A percentile compares a stretch with the other conserved stretches of the same genome.
Conservation (phyloP, 2,888 invertebrate genomes). For the Seira musarum region DNA sequence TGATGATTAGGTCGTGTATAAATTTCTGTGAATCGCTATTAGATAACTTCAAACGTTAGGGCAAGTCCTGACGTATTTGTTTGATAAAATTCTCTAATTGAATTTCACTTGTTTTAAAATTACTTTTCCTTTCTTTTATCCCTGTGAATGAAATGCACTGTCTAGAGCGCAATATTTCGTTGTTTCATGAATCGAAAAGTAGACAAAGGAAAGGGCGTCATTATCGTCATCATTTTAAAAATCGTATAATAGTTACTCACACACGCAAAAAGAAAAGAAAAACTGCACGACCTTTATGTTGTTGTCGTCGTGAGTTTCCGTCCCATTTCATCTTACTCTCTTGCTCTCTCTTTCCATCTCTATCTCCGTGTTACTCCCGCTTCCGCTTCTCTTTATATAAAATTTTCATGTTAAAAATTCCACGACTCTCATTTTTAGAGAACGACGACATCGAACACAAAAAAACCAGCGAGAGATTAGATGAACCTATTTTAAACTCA, state of each 20-base stretch:
- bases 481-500: constrained; percentile 11
- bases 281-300: neutral
- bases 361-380: neutral
- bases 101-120: too few relatives aligned
- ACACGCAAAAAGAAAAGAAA: neutral
- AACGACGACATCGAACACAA: constrained; percentile 8
- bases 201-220: constrained; percentile 1
- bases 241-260: neutral
- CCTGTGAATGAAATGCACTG: too few relatives aligned
- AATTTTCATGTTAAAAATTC: constrained; percentile 5
- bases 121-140: too few relatives aligned
- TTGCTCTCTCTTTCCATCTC: constrained; percentile 23
- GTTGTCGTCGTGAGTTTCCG: constrained; percentile 31
- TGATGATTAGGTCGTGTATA: too few relatives aligned
- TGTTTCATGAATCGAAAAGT: neutral
- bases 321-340: constrained; percentile 35
- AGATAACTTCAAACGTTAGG: too few relatives aligned
- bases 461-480: constrained; percentile 2
- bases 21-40: too few relatives aligned
- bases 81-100: too few relatives aligned
- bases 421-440: constrained; percentile 1
- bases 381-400: neutral
- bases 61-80: too few relatives aligned
- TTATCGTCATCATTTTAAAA: neutral
- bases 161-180: too few relatives aligned